Evolutionary conservation across 2,797 vertebrate species (phyloP).

Genomic region (Spinus pinus): DNA sequence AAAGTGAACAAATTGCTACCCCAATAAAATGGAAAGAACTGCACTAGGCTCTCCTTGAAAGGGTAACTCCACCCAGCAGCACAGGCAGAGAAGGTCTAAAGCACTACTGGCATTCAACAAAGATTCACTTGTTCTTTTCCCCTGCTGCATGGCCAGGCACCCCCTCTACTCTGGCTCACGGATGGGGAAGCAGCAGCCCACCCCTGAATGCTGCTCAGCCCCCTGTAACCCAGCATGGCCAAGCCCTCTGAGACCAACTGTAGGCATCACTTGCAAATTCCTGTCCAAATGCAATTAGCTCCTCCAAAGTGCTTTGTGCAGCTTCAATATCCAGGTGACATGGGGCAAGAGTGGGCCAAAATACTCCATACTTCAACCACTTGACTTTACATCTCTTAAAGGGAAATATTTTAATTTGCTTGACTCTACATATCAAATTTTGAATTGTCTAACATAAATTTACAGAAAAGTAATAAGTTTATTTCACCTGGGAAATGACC

Average conservation of each 20-base stretch:
- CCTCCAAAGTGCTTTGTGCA: background rate
- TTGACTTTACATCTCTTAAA: background rate
- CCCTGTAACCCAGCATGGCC: background rate
- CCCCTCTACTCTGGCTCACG: accelerated
- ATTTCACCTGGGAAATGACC: constrained; percentile 46
- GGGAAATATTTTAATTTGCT: background rate
- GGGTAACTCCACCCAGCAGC: background rate
- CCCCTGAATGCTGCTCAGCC: background rate
- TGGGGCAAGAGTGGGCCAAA: background rate
- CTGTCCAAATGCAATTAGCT: background rate
- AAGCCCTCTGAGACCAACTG: background rate
- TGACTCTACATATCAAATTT: background rate
- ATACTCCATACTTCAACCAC: background rate
- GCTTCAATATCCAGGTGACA: background rate
- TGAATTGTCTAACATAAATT: background rate
- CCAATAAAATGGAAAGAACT: background rate
- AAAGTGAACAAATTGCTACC: background rate
- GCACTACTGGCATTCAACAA: background rate
- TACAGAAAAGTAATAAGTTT: background rate
- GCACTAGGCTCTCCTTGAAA: background rate
- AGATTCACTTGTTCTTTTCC: background rate
- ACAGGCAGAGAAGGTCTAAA: background rate
- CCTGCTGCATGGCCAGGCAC: background rate
- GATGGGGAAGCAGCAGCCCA: background rate
- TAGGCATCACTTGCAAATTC: background rate